Conservation (phyloP, 2,888 invertebrate species). For the Pachliopta kotzebuea region DNA sequence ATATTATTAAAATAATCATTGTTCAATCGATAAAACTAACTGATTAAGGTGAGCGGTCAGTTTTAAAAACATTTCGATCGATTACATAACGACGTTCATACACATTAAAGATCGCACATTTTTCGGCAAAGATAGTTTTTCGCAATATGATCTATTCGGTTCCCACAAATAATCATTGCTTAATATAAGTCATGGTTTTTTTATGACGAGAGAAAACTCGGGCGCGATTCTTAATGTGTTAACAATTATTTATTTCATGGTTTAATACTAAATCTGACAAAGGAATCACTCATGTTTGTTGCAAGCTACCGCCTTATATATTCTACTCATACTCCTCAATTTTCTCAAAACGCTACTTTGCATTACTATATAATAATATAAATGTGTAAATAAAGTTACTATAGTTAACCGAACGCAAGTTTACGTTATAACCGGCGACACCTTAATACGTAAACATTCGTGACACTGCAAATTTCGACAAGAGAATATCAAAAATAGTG, state of each 20-base stretch:
- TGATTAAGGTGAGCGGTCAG: not conserved
- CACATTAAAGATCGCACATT: not conserved
- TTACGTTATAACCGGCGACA: conserved; percentile 59
- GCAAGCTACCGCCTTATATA: conserved; percentile 58
- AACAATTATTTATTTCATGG: not conserved
- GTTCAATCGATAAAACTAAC: not conserved
- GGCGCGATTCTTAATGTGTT: too few species aligned
- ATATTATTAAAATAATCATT: too few species aligned
- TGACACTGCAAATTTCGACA: conserved; percentile 78
- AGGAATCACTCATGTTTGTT: conserved; percentile 52
- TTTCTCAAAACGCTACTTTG: conserved; percentile 70
- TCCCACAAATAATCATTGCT: too few species aligned
- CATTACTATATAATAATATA: conserved; percentile 67
- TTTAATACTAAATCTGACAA: conserved; percentile 36
- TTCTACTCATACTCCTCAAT: conserved; percentile 58
- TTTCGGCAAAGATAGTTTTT: too few species aligned
- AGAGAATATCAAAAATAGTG: conserved; percentile 81
- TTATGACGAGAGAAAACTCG: too few species aligned
- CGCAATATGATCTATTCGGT: too few species aligned
- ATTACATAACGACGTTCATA: not conserved
- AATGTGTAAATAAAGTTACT: conserved; percentile 79
- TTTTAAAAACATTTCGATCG: not conserved
- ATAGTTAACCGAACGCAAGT: conserved; percentile 67
- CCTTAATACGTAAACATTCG: conserved; percentile 58
- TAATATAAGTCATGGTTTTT: too few species aligned